These are phyloP conservation scores for Sebastes itinus DNA, from an alignment of 2,797 vertebrate species.

Conservation along the genomic window DNA sequence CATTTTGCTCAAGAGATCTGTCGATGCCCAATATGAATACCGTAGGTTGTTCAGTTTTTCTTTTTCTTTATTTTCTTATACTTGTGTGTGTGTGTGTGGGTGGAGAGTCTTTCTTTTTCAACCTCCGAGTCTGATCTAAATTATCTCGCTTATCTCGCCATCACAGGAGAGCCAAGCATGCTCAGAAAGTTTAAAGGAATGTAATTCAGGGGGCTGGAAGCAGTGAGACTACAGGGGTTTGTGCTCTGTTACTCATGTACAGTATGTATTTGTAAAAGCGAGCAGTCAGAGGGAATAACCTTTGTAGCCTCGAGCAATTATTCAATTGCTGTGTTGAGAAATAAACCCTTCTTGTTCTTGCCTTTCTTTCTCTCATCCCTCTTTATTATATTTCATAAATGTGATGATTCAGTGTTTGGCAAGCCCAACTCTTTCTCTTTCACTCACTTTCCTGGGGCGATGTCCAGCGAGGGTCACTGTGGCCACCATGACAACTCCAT, in stretches of 20 bases:
- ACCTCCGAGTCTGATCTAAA: background rate
- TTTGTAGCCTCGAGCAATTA: slow-evolving; percentile 44
- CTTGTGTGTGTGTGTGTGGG: background rate
- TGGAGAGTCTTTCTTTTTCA: background rate
- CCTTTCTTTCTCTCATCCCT: slow-evolving; percentile 10
- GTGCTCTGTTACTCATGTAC: slow-evolving; percentile 12
- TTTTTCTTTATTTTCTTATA: background rate
- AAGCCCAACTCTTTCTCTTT: slow-evolving; percentile 50
- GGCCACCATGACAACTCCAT: slow-evolving; percentile 56
- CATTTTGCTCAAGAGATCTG: background rate
- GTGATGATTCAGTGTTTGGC: slow-evolving; percentile 79
- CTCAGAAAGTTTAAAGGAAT: background rate
- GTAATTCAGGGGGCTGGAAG: background rate
- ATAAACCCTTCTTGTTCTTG: slow-evolving; percentile 34
- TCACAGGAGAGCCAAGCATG: background rate
- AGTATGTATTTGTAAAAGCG: slow-evolving; percentile 25
- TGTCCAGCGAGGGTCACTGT: slow-evolving; percentile 55
- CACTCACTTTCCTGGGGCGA: slow-evolving; percentile 35
- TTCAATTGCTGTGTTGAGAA: slow-evolving; percentile 54
- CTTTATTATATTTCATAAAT: slow-evolving; percentile 68
- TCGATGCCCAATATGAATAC: background rate
- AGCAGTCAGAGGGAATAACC: slow-evolving; percentile 43
- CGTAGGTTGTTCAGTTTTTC: background rate
- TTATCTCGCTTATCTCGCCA: background rate
- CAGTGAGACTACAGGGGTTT: slow-evolving; percentile 14